Conservation (phyloP, 23 tunicate species). For the Botrylloides violaceus region DNA sequence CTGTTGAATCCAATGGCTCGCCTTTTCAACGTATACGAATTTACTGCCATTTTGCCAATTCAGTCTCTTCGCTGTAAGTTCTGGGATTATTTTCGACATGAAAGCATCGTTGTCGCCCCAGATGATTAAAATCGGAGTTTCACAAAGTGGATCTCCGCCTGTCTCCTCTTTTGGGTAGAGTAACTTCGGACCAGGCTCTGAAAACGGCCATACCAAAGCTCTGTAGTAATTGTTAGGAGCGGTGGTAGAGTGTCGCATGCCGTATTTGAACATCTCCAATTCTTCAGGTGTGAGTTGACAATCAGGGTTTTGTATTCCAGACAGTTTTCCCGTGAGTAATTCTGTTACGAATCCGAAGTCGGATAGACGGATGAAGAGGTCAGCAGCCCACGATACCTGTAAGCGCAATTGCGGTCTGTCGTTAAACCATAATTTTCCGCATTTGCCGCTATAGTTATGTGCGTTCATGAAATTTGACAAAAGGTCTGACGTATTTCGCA, state of each 20-base stretch:
- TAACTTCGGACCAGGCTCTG: slow-evolving; percentile 11
- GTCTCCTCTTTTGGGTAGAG: neutral
- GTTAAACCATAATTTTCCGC: too few relatives aligned
- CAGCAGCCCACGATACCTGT: slow-evolving; percentile 67
- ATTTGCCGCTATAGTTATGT: too few relatives aligned
- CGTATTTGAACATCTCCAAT: slow-evolving; percentile 46
- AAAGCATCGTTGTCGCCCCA: slow-evolving; percentile 73
- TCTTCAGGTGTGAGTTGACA: slow-evolving; percentile 38
- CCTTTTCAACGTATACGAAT: slow-evolving; percentile 38
- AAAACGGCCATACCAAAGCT: slow-evolving; percentile 50
- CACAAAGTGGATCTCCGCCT: neutral
- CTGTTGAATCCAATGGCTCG: slow-evolving; percentile 80
- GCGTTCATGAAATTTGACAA: too few relatives aligned
- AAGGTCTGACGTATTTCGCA: too few relatives aligned
- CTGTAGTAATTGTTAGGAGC: slow-evolving; percentile 67
- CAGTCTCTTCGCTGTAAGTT: slow-evolving; percentile 1
- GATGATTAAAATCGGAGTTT: slow-evolving; percentile 38
- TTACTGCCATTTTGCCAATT: slow-evolving; percentile 10
- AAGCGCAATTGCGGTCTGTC: slow-evolving; percentile 14
- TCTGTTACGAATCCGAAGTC: slow-evolving; percentile 23
- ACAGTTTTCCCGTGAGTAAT: slow-evolving; percentile 5
- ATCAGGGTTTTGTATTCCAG: slow-evolving; percentile 31
- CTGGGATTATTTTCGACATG: slow-evolving; percentile 29
- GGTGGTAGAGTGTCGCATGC: slow-evolving; percentile 2
- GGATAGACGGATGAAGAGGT: slow-evolving; percentile 23